Base-by-base conservation (phyloP, 2,888 invertebrate species). In the Cerceris ruficornis region DNA sequence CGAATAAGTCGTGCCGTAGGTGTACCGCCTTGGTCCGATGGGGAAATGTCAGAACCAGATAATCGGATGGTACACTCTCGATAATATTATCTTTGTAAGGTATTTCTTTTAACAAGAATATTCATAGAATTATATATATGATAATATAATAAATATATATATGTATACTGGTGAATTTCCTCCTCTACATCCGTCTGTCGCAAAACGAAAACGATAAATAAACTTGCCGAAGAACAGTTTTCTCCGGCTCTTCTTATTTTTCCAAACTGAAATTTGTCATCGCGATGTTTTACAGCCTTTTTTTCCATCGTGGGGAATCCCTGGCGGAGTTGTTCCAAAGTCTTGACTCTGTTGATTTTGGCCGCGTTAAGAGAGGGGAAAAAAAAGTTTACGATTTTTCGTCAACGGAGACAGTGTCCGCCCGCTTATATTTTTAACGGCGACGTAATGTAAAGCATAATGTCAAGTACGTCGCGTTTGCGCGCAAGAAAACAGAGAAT, bases 281-380 rank as follows among this genome's bases (percentile, higher is more conserved):
- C 54, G 9, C 54, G 42, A n/a, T 65, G 14, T 65, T 65, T 65
- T 55, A 6, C 8, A 11, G 5, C 46, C 46, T 0, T 46, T 13
- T 49, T 15, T 28, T 13, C n/a, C 14, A 9, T n/a, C 28, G 13
- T 15, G 17, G 65, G 65, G 17, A 65, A 65, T 65, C 28, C 62
- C 62, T 46, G 13, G 9, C 59, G 6, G n/a, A n/a, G n/a, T 13
- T 13, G 41, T 59, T 59, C 50, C 62, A n/a, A 49, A 28, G 50
- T 15, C 28, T 28, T 28, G 28, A 28, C 28, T 46, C 42, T 28
- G 17, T 62, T 28, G n/a, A 46, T 28, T 7, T 28, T 11, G 17
- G 39, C 7, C 11, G 50, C 50, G n/a, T 50, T 39, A 9, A 41
- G 28, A 28, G 28, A 28, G 4, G 28, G 28, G 28, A 28, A 28